Evolutionary conservation across 2,797 vertebrate species (phyloP).

Genomic region (Syngnathus rostellatus): DNA sequence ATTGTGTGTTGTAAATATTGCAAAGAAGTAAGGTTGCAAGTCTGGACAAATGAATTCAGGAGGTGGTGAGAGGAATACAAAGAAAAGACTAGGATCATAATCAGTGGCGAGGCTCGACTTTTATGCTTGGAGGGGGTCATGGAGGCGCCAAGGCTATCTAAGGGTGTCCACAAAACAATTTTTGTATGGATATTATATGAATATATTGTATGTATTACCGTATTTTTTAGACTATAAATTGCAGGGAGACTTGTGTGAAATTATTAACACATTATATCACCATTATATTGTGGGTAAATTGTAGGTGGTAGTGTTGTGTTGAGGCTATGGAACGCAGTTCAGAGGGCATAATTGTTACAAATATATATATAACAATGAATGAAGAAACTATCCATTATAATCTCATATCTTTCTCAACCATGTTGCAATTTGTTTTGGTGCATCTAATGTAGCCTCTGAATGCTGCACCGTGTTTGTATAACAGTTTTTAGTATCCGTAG

Average conservation of each 20-base stretch:
- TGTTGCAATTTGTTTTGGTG: background rate
- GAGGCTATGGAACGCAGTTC: background rate
- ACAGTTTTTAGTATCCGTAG: conserved; percentile 28
- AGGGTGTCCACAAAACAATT: too few relatives aligned
- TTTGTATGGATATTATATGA: too few relatives aligned
- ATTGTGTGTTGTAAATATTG: background rate
- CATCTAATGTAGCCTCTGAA: conserved; percentile 18
- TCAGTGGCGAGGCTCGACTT: too few relatives aligned
- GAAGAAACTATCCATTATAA: background rate
- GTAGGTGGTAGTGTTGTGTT: background rate
- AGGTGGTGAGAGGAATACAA: background rate
- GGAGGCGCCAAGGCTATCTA: too few relatives aligned
- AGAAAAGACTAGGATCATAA: background rate
- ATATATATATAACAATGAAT: background rate
- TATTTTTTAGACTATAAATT: too few relatives aligned
- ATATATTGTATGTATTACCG: too few relatives aligned
- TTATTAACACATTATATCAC: too few relatives aligned
- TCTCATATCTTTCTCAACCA: background rate
- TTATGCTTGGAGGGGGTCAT: too few relatives aligned
- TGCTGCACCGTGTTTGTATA: conserved; percentile 23
- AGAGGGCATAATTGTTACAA: background rate
- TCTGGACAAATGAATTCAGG: background rate
- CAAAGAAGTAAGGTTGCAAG: background rate
- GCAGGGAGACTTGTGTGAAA: too few relatives aligned
- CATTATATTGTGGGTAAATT: background rate